Conservation (phyloP, 2,888 invertebrate species). For the Cephus rjabovi region DNA sequence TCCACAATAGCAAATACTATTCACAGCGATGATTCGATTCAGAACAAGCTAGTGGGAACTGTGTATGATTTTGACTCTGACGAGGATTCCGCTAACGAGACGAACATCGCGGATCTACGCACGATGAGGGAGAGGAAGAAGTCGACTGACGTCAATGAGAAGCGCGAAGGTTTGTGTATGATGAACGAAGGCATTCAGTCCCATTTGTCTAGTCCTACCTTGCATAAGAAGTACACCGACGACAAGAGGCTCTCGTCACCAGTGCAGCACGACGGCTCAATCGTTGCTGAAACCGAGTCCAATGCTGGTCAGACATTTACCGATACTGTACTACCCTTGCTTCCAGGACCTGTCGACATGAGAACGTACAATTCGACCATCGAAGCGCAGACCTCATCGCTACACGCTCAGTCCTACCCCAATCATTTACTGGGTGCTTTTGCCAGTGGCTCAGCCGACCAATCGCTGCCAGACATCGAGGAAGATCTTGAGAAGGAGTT, state of each 20-base stretch:
- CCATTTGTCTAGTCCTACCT: constrained; percentile 40
- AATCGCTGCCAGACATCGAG: constrained; percentile 79
- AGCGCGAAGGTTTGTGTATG: constrained; percentile 26
- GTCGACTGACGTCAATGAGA: constrained; percentile 77
- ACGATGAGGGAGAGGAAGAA: constrained; percentile 83
- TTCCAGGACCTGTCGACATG: constrained; percentile 92
- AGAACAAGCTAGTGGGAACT: constrained; percentile 85
- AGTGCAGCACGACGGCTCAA: constrained; percentile 37
- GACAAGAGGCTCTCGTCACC: constrained; percentile 54
- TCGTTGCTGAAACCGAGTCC: constrained; percentile 41
- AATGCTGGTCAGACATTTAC: constrained; percentile 66
- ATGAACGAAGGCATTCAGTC: constrained; percentile 38
- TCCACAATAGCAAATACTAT: constrained; percentile 46
- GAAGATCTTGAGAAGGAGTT: constrained; percentile 84
- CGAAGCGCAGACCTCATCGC: constrained; percentile 71
- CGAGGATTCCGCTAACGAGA: constrained; percentile 82
- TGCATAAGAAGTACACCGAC: constrained; percentile 48
- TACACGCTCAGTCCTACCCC: constrained; percentile 72
- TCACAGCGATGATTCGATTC: constrained; percentile 77
- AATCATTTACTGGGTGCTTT: constrained; percentile 76
- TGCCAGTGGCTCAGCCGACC: constrained; percentile 77
- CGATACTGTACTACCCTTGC: constrained; percentile 76
- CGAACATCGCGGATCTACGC: constrained; percentile 79
- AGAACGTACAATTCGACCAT: constrained; percentile 80
- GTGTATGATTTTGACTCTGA: constrained; percentile 89